phyloP scores from a whole-genome alignment of 2,797 vertebrate genomes.

The Bradypus variegatus region DNA sequence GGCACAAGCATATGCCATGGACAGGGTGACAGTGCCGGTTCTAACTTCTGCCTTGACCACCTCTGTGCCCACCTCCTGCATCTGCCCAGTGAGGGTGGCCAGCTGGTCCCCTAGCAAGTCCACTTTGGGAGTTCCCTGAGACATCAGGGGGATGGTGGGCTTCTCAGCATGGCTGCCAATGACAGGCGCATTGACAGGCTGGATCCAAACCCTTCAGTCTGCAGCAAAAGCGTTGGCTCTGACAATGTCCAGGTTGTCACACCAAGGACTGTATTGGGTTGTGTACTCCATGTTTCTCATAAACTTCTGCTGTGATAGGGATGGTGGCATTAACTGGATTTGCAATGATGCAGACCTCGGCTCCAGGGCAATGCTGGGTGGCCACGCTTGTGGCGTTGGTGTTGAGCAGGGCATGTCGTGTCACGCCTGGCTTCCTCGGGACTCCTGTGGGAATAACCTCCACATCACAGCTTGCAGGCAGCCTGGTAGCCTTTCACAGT shows the following conservation, averaged over 20 bases:
- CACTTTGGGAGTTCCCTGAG: conserved; percentile 89
- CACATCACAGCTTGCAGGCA: conserved; percentile 87
- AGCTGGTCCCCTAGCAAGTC: conserved; percentile 88
- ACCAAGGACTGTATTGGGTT: conserved; percentile 93
- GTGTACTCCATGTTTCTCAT: conserved; percentile 94
- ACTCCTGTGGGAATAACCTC: conserved; percentile 98
- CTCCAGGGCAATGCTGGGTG: conserved; percentile 88
- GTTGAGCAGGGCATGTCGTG: conserved; percentile 96
- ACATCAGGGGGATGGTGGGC: conserved; percentile 93
- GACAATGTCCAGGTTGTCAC: conserved; percentile 98
- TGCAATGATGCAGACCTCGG: conserved; percentile 93
- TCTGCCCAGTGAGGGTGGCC: conserved; percentile 79
- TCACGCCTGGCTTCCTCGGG: conserved; percentile 97
- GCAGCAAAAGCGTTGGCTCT: conserved; percentile 94
- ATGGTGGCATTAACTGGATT: conserved; percentile 99
- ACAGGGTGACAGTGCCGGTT: conserved; percentile 87
- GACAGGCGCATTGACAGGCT: conserved; percentile 86
- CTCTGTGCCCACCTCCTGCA: conserved; percentile 93
- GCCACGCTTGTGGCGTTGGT: conserved; percentile 97
- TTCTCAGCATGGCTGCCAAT: conserved; percentile 90
- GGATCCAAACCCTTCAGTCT: conserved; percentile 93
- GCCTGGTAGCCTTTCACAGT: conserved; percentile 84
- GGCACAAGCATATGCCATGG: conserved; percentile 92
- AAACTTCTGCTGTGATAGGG: conserved; percentile 91
- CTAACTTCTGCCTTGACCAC: conserved; percentile 94